phyloP scores from a whole-genome alignment of 2,888 invertebrate genomes.

The Argyresthia goedartella region DNA sequence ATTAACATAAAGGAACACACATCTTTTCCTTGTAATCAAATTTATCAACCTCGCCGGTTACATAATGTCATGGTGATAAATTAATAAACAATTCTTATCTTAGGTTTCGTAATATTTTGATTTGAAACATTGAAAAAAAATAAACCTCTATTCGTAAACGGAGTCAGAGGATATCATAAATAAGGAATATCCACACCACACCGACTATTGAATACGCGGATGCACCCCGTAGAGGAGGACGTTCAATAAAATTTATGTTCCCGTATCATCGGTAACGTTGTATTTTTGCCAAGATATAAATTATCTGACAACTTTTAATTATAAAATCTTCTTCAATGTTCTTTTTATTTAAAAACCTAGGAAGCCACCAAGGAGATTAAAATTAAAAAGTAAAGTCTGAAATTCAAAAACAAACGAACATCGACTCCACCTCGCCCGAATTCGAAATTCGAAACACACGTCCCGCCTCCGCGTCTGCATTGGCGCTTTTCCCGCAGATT shows the following conservation, averaged over 20 bases:
- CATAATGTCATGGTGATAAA: too few species aligned
- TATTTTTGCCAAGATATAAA: constrained; percentile 2
- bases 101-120: too few species aligned
- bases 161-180: too few species aligned
- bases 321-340: not conserved
- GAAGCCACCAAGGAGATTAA: not conserved
- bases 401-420: constrained; percentile 2
- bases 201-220: not conserved
- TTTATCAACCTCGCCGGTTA: too few species aligned
- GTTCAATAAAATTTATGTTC: constrained; percentile 3
- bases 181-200: not conserved
- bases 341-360: not conserved
- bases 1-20: too few species aligned
- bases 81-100: too few species aligned
- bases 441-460: constrained; percentile 5
- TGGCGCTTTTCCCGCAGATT: constrained; percentile 44
- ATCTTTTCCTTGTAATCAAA: too few species aligned
- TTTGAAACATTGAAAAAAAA: too few species aligned
- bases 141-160: too few species aligned
- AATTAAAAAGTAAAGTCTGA: not conserved
- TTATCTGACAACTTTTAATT: not conserved
- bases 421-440: not conserved
- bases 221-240: not conserved
- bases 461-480: constrained; percentile 32
- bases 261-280: not conserved